Evolutionary conservation across 1,140 invertebrate genomes (phyloP).

Genomic region (Drosophila kepulauana): DNA sequence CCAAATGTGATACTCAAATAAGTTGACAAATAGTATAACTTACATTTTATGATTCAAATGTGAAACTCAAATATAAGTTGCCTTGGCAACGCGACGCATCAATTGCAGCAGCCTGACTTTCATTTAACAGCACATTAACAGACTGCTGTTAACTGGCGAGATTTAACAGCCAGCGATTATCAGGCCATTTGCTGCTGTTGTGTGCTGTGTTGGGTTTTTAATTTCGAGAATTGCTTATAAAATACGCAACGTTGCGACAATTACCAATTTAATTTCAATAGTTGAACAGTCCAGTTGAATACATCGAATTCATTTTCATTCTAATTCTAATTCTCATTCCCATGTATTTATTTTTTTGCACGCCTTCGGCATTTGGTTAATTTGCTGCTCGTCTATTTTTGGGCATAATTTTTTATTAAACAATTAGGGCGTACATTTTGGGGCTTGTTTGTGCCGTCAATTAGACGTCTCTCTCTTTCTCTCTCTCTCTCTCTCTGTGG

Average conservation of each 20-base stretch:
- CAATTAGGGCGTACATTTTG: constrained; percentile 52
- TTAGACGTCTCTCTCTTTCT: constrained; percentile 42
- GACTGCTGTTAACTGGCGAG: neutral
- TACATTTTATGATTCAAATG: neutral
- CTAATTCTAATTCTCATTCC: constrained; percentile 1
- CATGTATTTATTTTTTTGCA: constrained; percentile 37
- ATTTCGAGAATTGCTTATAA: neutral
- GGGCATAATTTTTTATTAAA: constrained; percentile 76
- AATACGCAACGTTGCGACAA: constrained; percentile 12
- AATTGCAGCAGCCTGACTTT: neutral
- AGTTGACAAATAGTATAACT: too few species aligned
- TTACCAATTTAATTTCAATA: constrained; percentile 24
- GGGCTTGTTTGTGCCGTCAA: constrained; percentile 53
- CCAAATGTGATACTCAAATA: neutral
- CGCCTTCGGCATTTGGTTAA: constrained; percentile 55
- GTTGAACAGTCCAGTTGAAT: constrained; percentile 1
- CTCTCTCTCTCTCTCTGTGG: constrained; percentile 6
- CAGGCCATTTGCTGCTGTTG: neutral
- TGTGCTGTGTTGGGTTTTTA: neutral
- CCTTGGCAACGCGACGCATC: neutral
- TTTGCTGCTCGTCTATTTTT: constrained; percentile 57
- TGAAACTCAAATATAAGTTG: neutral
- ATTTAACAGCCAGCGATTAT: constrained; percentile 2
- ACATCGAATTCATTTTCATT: too few species aligned
- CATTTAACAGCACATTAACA: constrained; percentile 24